Evolutionary conservation across 2,797 vertebrate genomes (phyloP).

Genomic region (Sebastes miniatus): DNA sequence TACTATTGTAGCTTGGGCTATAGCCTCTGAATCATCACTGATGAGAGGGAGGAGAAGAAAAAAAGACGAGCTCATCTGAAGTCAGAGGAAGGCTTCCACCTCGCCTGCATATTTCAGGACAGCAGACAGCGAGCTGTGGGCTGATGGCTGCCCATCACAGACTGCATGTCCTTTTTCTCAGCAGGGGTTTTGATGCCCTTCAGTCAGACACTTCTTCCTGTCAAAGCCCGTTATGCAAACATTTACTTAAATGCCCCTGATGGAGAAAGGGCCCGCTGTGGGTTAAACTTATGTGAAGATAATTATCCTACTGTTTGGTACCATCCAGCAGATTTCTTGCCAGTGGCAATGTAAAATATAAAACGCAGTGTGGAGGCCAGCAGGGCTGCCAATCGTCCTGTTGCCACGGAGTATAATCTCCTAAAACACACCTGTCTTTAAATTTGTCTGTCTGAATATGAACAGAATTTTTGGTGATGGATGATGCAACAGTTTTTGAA

Average conservation of each 20-base stretch:
- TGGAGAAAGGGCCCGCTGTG: background rate
- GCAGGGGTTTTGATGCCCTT: conserved; percentile 2
- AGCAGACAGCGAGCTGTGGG: background rate
- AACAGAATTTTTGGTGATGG: background rate
- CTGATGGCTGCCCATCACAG: conserved; percentile 23
- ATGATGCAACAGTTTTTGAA: too few species aligned
- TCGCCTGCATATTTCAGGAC: conserved; percentile 22
- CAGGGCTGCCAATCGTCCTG: background rate
- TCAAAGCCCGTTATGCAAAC: conserved; percentile 3
- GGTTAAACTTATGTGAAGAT: background rate
- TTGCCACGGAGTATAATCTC: background rate
- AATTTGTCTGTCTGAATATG: background rate
- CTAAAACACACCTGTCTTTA: background rate
- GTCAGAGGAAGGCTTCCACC: conserved; percentile 12
- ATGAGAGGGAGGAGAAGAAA: background rate
- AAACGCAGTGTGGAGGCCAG: background rate
- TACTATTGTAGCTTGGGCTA: background rate
- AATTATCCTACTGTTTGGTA: background rate
- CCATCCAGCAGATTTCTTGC: background rate
- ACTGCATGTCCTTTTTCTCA: background rate
- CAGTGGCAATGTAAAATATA: conserved; percentile 4
- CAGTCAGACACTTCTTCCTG: background rate
- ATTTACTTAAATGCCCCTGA: background rate
- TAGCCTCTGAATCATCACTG: background rate
- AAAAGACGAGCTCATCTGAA: conserved; percentile 12